These are phyloP conservation scores for Telmatherina bonti DNA, from an alignment of 2,797 vertebrate species.

Conservation along the genomic window DNA sequence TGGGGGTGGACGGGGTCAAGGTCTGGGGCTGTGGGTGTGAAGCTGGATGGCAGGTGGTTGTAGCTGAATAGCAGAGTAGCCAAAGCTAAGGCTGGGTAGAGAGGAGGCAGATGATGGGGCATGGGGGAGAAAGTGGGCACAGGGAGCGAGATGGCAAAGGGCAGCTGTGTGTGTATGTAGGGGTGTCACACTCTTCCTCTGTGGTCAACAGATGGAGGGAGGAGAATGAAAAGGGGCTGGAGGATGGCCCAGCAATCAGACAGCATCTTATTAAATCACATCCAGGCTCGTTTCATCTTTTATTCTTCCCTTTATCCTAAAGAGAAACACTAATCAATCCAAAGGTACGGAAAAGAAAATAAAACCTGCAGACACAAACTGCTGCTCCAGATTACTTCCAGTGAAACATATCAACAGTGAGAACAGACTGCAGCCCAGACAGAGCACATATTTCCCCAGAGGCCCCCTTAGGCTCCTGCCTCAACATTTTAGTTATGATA, in stretches of 20 bases:
- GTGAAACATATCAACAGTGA: slow-evolving; percentile 2
- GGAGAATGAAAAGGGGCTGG: slow-evolving; percentile 23
- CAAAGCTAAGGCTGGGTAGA: background rate
- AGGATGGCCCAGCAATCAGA: slow-evolving; percentile 25
- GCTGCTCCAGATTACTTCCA: slow-evolving; percentile 22
- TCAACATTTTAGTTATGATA: slow-evolving; percentile 25
- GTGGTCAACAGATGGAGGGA: slow-evolving; percentile 54
- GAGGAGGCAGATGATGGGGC: slow-evolving; percentile 33
- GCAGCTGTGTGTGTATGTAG: slow-evolving; percentile 26
- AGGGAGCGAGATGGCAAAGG: slow-evolving; percentile 37
- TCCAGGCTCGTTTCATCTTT: slow-evolving; percentile 9
- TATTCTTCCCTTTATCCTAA: slow-evolving; percentile 11
- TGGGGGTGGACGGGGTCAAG: slow-evolving; percentile 35
- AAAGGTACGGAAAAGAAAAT: background rate
- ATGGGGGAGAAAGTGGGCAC: slow-evolving; percentile 23
- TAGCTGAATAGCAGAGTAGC: slow-evolving; percentile 67
- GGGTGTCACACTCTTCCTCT: slow-evolving; percentile 20
- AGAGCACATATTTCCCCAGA: slow-evolving; percentile 39
- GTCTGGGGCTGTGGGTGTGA: slow-evolving; percentile 33
- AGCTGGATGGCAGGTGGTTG: slow-evolving; percentile 67
- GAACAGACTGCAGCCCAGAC: slow-evolving; percentile 21
- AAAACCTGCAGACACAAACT: background rate
- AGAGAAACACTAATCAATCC: slow-evolving; percentile 5
- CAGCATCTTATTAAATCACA: slow-evolving; percentile 23
- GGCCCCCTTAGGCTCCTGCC: slow-evolving; percentile 18